A percentile compares a stretch with the other conserved stretches of the same genome.
phyloP scores from a whole-genome alignment of 2,888 invertebrate genomes.

The Gortyna flavago region DNA sequence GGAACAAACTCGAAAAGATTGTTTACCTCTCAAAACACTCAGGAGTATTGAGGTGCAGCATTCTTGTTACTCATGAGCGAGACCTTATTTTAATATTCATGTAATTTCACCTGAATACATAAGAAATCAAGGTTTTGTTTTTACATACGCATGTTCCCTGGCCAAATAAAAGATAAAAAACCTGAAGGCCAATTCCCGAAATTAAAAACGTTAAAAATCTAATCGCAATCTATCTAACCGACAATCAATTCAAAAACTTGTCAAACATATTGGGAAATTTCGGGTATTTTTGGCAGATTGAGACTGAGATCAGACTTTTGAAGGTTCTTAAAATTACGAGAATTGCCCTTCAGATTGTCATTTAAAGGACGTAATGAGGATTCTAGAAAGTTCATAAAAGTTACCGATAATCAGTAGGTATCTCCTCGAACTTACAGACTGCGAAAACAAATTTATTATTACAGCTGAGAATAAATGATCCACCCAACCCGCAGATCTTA shows the following conservation, averaged over 20 bases:
- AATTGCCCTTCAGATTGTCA: not conserved
- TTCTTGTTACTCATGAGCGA: slow-evolving; percentile 59
- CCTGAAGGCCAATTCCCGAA: no score
- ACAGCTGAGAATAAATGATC: not conserved
- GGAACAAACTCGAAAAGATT: slow-evolving; percentile 63
- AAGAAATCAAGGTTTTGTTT: slow-evolving; percentile 45
- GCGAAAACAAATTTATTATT: not conserved
- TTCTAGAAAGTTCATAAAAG: not conserved
- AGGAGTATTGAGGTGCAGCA: slow-evolving; percentile 54
- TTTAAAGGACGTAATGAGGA: not conserved
- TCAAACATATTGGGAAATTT: no score
- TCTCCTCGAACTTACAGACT: not conserved
- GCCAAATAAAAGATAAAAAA: slow-evolving; percentile 8
- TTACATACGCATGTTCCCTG: slow-evolving; percentile 17
- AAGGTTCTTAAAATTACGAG: no score
- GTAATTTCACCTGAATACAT: slow-evolving; percentile 59
- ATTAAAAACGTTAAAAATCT: no score
- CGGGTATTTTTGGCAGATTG: no score
- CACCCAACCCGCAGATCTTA: not conserved
- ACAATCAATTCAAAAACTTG: no score
- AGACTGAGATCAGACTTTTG: no score
- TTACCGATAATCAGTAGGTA: not conserved
- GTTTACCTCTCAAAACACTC: slow-evolving; percentile 61
- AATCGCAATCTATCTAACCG: no score
- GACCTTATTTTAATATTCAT: slow-evolving; percentile 57